A percentile compares a stretch with the other conserved stretches of the same genome.
Conservation (phyloP, 2,888 invertebrate species). For the Bembecia ichneumoniformis region DNA sequence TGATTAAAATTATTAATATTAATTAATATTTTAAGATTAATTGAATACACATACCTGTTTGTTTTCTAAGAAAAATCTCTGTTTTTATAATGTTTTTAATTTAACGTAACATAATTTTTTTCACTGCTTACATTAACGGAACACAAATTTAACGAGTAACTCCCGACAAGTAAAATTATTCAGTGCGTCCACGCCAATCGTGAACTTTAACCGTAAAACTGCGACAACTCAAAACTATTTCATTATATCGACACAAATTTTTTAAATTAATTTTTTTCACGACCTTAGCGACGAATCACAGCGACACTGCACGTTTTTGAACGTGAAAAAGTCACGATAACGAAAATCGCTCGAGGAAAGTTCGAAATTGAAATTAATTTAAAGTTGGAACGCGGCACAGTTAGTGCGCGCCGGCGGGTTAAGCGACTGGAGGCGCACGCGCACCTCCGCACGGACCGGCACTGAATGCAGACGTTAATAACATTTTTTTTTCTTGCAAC, state of each 20-base stretch:
- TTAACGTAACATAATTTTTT: too few species aligned
- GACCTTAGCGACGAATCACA: slow-evolving; percentile 22
- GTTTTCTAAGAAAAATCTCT: too few species aligned
- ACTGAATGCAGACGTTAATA: slow-evolving; percentile 32
- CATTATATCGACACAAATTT: slow-evolving; percentile 6
- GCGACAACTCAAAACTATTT: slow-evolving; percentile 35
- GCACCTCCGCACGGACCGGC: slow-evolving; percentile 42
- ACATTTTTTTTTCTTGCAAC: slow-evolving; percentile 33
- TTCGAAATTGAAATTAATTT: slow-evolving; percentile 29
- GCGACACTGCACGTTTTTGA: slow-evolving; percentile 19
- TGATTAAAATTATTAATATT: too few species aligned
- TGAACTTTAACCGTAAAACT: slow-evolving; percentile 52
- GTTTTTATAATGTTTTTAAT: too few species aligned
- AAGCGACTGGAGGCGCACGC: slow-evolving; percentile 62
- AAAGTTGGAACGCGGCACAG: slow-evolving; percentile 29
- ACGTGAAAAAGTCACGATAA: slow-evolving; percentile 1
- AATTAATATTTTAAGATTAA: too few species aligned
- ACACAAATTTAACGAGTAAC: too few species aligned
- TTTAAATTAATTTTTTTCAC: slow-evolving; percentile 10
- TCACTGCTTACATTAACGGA: too few species aligned
- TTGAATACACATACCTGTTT: too few species aligned
- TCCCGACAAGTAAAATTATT: slow-evolving; percentile 21
- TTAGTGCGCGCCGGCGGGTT: slow-evolving; percentile 41
- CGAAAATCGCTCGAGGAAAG: slow-evolving; percentile 27
- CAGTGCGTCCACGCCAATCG: slow-evolving; percentile 29